Evolutionary conservation across 2,797 vertebrate genomes (phyloP).

Genomic region (Tangara arthus): DNA sequence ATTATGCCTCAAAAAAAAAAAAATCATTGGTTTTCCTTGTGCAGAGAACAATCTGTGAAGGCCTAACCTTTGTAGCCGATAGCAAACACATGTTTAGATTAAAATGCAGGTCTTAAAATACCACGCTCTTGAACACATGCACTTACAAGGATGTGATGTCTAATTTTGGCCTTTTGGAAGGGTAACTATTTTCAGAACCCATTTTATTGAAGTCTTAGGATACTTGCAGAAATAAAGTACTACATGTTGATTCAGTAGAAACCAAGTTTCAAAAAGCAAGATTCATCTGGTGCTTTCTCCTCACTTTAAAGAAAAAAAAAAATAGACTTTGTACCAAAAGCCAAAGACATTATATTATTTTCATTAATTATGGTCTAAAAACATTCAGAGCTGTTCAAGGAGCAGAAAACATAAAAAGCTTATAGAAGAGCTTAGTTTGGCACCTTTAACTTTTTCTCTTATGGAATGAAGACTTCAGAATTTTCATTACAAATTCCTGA

Average conservation of each 20-base stretch:
- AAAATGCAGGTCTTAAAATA: conserved; percentile 1
- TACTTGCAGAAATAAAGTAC: background rate
- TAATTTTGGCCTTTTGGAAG: background rate
- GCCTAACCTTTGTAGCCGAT: background rate
- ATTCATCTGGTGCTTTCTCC: background rate
- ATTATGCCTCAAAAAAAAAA: background rate
- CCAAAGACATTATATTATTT: background rate
- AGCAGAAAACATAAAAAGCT: background rate
- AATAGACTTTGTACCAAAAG: background rate
- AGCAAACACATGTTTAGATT: background rate
- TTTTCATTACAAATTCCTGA: conserved; percentile 1
- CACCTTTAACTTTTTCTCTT: background rate
- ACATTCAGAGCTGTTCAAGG: background rate
- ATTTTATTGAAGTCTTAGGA: background rate
- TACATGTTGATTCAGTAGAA: background rate
- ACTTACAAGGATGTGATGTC: background rate
- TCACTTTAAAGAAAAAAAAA: background rate
- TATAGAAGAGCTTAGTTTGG: background rate
- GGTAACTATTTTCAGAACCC: background rate
- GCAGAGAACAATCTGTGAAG: background rate
- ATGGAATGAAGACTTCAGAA: background rate
- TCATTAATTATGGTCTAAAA: background rate
- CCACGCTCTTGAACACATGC: background rate
- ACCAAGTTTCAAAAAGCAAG: background rate
- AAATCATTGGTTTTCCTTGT: background rate